Conservation (phyloP, 1,140 invertebrate species). For the Ditylenchus dipsaci region DNA sequence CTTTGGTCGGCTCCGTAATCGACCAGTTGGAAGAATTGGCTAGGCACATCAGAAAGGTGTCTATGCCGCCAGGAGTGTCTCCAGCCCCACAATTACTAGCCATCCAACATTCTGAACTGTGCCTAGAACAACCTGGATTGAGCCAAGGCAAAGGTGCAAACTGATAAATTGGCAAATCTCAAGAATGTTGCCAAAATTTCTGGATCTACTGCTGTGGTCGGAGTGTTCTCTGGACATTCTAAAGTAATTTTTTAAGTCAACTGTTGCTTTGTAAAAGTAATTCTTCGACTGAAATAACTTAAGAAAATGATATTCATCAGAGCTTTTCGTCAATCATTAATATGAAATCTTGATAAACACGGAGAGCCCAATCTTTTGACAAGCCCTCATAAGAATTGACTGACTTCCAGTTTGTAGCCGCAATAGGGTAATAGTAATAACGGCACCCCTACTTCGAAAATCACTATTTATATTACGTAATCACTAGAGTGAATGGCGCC, state of each 20-base stretch:
- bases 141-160: not conserved
- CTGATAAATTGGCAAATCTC: not conserved
- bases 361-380: too few relatives aligned
- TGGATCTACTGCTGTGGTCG: not conserved
- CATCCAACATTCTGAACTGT: too few relatives aligned
- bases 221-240: not conserved
- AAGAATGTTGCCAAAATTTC: not conserved
- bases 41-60: conserved; percentile 33
- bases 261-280: not conserved
- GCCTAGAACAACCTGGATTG: not conserved
- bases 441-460: too few relatives aligned
- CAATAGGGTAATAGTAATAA: too few relatives aligned
- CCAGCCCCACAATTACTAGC: conserved; percentile 14
- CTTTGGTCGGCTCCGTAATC: conserved; percentile 34
- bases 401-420: too few relatives aligned
- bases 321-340: not conserved
- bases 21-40: conserved; percentile 32
- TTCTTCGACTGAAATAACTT: conserved; percentile 4
- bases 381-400: too few relatives aligned
- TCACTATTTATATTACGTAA: too few relatives aligned
- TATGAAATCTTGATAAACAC: too few relatives aligned
- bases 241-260: not conserved
- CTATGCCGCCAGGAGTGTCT: conserved; percentile 24
- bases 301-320: conserved; percentile 1
- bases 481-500: too few relatives aligned